Percentiles rank a stretch among this genome's conserved stretches.
Evolutionary conservation across 2,113 vertebrate species (phyloP).

Genomic region (Istiophorus platypterus): DNA sequence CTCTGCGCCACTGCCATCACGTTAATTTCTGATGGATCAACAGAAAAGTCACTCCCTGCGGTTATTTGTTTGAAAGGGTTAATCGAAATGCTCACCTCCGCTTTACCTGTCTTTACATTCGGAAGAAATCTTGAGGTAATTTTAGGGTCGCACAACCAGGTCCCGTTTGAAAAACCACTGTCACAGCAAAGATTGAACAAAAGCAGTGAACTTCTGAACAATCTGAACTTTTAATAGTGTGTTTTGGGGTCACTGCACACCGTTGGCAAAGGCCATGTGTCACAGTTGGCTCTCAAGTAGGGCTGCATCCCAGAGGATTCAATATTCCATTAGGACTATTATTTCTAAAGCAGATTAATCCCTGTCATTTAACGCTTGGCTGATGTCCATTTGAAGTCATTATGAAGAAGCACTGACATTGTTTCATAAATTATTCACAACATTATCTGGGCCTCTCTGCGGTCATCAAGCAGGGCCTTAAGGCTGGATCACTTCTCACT

Average conservation of each 20-base stretch:
- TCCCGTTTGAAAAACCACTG: slow-evolving; percentile 24
- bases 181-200: slow-evolving; percentile 23
- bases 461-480: slow-evolving; percentile 50
- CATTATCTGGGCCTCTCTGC: slow-evolving; percentile 69
- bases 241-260: slow-evolving; percentile 71
- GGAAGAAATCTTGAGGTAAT: slow-evolving; percentile 18
- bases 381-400: slow-evolving; percentile 83
- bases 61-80: slow-evolving; percentile 16
- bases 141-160: slow-evolving; percentile 16
- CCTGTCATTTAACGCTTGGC: slow-evolving; percentile 84
- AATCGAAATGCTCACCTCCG: slow-evolving; percentile 28
- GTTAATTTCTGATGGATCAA: not conserved
- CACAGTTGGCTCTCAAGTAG: slow-evolving; percentile 60
- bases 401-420: slow-evolving; percentile 76
- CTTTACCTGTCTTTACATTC: slow-evolving; percentile 25
- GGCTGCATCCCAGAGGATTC: slow-evolving; percentile 68
- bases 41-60: not conserved
- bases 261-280: slow-evolving; percentile 49
- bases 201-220: slow-evolving; percentile 63
- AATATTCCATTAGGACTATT: slow-evolving; percentile 81
- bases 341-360: slow-evolving; percentile 83
- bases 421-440: slow-evolving; percentile 81
- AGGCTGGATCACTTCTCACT: slow-evolving; percentile 54
- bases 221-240: slow-evolving; percentile 71
- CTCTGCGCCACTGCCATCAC: not conserved